These are phyloP conservation scores for Danio rerio DNA, from an alignment of 2,113 vertebrate genomes.

Conservation along the genomic window DNA sequence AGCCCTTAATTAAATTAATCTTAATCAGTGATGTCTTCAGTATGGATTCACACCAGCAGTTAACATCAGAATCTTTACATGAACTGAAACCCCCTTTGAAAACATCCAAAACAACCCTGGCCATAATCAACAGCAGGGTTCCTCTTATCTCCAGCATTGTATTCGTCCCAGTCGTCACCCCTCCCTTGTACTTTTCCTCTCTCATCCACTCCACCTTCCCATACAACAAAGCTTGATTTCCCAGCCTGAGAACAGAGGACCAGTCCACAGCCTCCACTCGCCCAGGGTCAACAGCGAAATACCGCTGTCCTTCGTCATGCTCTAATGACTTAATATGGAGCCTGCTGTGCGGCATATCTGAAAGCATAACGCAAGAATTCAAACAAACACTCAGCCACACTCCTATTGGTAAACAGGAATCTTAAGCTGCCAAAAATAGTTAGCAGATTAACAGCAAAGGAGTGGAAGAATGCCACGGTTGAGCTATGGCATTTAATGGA, in stretches of 20 bases:
- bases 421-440: slow-evolving; percentile 70
- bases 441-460: slow-evolving; percentile 67
- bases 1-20: too few species aligned
- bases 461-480: slow-evolving; percentile 68
- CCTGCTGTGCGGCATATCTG: slow-evolving; percentile 47
- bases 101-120: background rate
- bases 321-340: slow-evolving; percentile 46
- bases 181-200: slow-evolving; percentile 25
- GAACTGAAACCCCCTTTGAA: slow-evolving; percentile 24
- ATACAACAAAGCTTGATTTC: background rate
- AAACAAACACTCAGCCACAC: slow-evolving; percentile 3
- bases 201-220: slow-evolving; percentile 11
- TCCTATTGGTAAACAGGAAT: slow-evolving; percentile 45
- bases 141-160: slow-evolving; percentile 23
- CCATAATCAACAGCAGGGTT: slow-evolving; percentile 33
- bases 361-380: slow-evolving; percentile 30
- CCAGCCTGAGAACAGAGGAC: slow-evolving; percentile 3
- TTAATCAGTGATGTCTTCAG: background rate
- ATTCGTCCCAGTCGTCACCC: background rate
- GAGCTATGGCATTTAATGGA: slow-evolving; percentile 50
- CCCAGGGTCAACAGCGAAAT: slow-evolving; percentile 40
- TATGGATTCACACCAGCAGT: background rate
- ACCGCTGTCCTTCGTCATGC: slow-evolving; percentile 62
- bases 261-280: background rate
- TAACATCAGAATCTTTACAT: slow-evolving; percentile 14